phyloP scores from a whole-genome alignment of 1,140 invertebrate species.

The Paracyclopina nana region DNA sequence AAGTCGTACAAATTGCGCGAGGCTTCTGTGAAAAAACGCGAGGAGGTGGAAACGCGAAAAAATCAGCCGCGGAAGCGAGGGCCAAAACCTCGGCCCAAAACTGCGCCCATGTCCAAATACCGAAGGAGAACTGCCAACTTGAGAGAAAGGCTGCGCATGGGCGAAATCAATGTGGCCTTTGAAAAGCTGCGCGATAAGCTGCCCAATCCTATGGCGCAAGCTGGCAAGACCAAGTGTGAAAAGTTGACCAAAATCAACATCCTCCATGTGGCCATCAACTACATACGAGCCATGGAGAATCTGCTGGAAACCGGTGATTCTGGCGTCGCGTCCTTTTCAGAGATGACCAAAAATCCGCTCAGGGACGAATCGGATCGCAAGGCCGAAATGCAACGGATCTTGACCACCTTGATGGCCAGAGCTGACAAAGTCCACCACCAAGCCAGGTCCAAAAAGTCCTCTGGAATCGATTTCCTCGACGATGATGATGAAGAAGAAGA shows the following conservation, averaged over 20 bases:
- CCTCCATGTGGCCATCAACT: slow-evolving; percentile 16
- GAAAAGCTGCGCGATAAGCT: slow-evolving; percentile 13
- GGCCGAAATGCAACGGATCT: no score
- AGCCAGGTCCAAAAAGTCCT: no score
- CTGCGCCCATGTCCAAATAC: slow-evolving; percentile 11
- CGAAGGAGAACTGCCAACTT: slow-evolving; percentile 11
- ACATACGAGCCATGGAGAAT: slow-evolving; percentile 12
- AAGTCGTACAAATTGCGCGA: slow-evolving; percentile 9
- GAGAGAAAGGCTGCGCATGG: slow-evolving; percentile 13
- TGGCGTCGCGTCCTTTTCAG: slow-evolving; percentile 5
- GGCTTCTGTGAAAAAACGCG: slow-evolving; percentile 4
- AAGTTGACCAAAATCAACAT: slow-evolving; percentile 16
- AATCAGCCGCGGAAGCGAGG: slow-evolving; percentile 12
- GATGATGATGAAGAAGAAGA: no score
- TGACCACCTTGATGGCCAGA: no score
- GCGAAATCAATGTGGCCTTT: slow-evolving; percentile 15
- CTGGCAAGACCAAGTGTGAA: slow-evolving; percentile 3
- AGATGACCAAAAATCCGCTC: background rate
- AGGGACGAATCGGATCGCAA: no score
- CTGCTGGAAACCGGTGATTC: slow-evolving; percentile 14
- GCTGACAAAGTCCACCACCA: no score
- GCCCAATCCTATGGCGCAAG: background rate
- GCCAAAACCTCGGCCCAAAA: slow-evolving; percentile 7
- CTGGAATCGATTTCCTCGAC: no score
- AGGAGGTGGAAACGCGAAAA: slow-evolving; percentile 3